A percentile compares a stretch with the other conserved stretches of the same genome.
These are phyloP conservation scores for Brevimyrus niger DNA, from an alignment of 2,113 vertebrate species.

Conservation along the genomic window DNA sequence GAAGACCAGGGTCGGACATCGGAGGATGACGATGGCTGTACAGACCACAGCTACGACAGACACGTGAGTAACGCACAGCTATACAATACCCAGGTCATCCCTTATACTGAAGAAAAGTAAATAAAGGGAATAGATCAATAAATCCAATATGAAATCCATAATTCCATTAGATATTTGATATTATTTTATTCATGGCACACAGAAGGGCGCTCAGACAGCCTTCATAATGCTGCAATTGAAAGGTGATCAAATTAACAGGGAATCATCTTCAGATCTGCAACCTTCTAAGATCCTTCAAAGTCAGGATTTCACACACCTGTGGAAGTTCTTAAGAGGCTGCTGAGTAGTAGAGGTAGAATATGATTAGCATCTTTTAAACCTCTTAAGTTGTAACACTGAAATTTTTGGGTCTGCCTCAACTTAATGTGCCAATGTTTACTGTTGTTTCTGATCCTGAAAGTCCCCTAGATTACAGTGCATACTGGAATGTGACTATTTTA, in stretches of 20 bases:
- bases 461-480: not conserved
- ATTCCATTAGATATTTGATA: not conserved
- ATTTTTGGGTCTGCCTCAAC: not conserved
- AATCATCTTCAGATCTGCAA: not conserved
- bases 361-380: not conserved
- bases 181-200: not conserved
- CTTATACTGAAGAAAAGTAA: not conserved
- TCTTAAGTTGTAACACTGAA: not conserved
- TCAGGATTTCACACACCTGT: not conserved
- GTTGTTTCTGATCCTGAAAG: not conserved
- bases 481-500: not conserved
- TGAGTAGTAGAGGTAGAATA: not conserved
- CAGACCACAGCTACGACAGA: slow-evolving; percentile 60
- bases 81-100: not conserved
- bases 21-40: slow-evolving; percentile 75
- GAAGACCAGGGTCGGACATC: slow-evolving; percentile 85
- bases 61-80: slow-evolving; percentile 64
- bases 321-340: not conserved
- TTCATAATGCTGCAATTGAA: not conserved
- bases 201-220: not conserved
- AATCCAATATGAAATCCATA: not conserved
- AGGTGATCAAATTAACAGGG: not conserved
- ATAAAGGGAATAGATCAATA: not conserved
- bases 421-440: not conserved
- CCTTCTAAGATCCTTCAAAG: not conserved